Base-by-base conservation (phyloP, 2,888 invertebrate genomes). In the Tachina lurida region DNA sequence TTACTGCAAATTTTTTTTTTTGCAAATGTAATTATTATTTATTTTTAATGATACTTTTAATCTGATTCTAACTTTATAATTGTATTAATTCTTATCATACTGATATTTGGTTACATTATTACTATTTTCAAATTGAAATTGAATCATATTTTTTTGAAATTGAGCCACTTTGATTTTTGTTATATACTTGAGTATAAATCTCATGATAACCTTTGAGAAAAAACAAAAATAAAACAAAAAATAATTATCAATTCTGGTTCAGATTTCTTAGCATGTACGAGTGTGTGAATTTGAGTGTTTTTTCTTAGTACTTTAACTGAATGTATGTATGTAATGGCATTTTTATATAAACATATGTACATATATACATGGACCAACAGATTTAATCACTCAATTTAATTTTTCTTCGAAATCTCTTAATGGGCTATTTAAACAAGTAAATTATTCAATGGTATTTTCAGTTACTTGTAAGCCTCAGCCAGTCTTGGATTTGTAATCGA, bases 391-490 rank as follows among this genome's bases (percentile, higher is more conserved):
- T 79, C 63, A 71, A 12, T 75, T 80, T 22, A 19, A 63, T 68
- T 52, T 54, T 73, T 31, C n/a, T 52, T 45, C 56, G n/a, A 41
- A 22, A 49, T 17, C n/a, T 60, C 7, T 31, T 73, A 54, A 43
- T 76, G 90, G 88, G 90, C 90, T 91, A 91, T 91, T 90, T 90
- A 91, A 91, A 87, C 88, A 74, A 85, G 78, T 76, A 87, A 67
- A 67, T 49, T 54, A 60, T 70, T 62, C 52, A 47, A 19, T 54
- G 45, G 41, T 47, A 47, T 62, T 77, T 85, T 87, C 77, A 88
- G 88, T 88, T 87, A 78, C 56, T 56, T 67, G 54, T 65, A 79
- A 79, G 77, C 74, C 77, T 88, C 86, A 76, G 83, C 79, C 86
- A 85, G 84, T 73, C 67, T 60, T 82, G 86, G 86, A 79, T 65